phyloP scores from a whole-genome alignment of 2,888 invertebrate genomes.

The Pseudococcus jackbeardsleyi region DNA sequence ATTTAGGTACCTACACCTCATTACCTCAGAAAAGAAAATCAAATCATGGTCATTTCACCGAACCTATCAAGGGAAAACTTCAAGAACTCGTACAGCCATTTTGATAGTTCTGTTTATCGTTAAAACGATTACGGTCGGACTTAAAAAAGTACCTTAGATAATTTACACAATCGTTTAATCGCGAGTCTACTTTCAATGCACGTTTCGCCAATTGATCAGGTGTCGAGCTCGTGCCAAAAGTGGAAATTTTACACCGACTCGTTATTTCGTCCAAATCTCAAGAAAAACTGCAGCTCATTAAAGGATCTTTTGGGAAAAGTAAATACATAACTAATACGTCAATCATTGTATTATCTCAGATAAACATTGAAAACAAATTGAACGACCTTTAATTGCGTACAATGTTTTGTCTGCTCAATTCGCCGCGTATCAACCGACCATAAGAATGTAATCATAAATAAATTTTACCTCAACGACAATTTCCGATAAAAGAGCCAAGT shows the following conservation, averaged over 20 bases:
- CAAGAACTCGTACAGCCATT: not conserved
- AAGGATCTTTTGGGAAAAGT: not conserved
- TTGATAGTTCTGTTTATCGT: not conserved
- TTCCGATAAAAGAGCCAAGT: not conserved
- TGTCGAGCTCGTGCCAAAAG: not conserved
- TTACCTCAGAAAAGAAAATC: not conserved
- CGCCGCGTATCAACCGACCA: not conserved
- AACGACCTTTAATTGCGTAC: slow-evolving; percentile 30
- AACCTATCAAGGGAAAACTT: not conserved
- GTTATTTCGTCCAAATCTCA: not conserved
- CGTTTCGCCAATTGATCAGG: not conserved
- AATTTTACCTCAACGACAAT: not conserved
- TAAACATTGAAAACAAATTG: slow-evolving; percentile 21
- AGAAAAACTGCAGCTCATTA: not conserved
- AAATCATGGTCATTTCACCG: not conserved
- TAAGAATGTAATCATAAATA: not conserved
- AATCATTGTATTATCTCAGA: not conserved
- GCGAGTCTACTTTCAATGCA: not conserved
- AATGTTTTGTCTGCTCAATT: slow-evolving; percentile 19
- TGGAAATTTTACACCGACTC: not conserved
- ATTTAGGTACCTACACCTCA: not conserved
- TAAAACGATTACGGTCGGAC: not conserved
- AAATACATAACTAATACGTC: not conserved
- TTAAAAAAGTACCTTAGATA: not conserved
- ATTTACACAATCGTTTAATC: not conserved